Base-by-base conservation (phyloP, 2,888 invertebrate species). In the Uloborus plumipes region DNA sequence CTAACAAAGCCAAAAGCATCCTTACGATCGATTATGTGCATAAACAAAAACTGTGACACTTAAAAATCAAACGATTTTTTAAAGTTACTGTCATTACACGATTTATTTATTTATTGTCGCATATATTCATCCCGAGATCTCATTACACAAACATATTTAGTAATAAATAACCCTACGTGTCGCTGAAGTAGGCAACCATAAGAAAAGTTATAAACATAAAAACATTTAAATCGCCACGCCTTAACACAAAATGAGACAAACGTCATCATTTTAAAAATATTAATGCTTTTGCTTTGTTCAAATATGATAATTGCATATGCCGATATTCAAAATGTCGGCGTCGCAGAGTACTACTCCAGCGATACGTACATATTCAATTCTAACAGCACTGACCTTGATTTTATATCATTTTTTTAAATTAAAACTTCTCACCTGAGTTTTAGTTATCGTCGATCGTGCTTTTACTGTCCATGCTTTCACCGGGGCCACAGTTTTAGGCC, bases 271-370 rank as follows among this genome's bases (percentile, higher is more conserved):
- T 59, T 26, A 58, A 59, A 50, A 72, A 64, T 66, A 67, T 39
- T 49, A 49, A 59, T 53, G 39, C 49, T 58, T 55, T 47, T 65
- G 81, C 81, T 82, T 82, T 82, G 81, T 82, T 82, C 83, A 69
- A 83, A 83, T 83, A 77, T 77, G 77, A 83, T 83, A 77, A 83
- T 77, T 83, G 83, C 77, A 75, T 83, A 83, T 83, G 76, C 83
- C 76, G 75, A 83, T 83, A 83, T 83, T 83, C 83, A 83, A 83
- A 83, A 83, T 83, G 83, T 83, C 83, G 83, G 83, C 83, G 75
- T 72, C 72, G 75, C 75, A 74, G 72, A 62, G 71, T 71, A 66
- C 65, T 49, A 70, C 75, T 71, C 61, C 50, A 72, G 53, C 66
- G 53, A 77, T 76, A 83, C 83, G 73, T 64, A 75, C 66, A 83